Conservation (phyloP, 1,140 invertebrate genomes). For the Littorina saxatilis region DNA sequence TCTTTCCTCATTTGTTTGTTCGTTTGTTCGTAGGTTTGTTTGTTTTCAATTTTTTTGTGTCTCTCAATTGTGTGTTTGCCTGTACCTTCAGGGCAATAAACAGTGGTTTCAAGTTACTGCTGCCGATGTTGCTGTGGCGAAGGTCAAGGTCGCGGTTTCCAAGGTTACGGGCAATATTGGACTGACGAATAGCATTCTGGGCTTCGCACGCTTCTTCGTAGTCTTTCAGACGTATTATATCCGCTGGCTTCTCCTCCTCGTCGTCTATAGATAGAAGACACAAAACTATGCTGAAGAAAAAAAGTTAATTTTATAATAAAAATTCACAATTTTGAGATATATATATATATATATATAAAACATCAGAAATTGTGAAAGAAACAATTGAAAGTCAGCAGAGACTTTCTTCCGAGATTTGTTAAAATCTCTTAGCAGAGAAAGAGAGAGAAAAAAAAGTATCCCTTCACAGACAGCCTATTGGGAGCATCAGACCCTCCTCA, state of each 20-base stretch:
- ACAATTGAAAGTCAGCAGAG: too few relatives aligned
- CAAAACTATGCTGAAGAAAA: too few relatives aligned
- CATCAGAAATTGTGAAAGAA: too few relatives aligned
- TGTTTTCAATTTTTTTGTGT: too few relatives aligned
- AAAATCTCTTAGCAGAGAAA: background rate
- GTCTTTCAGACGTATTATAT: background rate
- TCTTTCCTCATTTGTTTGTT: too few relatives aligned
- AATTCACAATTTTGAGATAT: background rate
- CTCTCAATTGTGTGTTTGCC: too few relatives aligned
- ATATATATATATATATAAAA: too few relatives aligned
- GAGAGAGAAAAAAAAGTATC: too few relatives aligned
- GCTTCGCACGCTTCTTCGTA: background rate
- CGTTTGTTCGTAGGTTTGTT: too few relatives aligned
- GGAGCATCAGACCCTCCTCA: too few relatives aligned
- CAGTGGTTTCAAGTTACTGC: background rate
- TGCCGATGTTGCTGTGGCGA: background rate
- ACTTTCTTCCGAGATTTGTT: background rate
- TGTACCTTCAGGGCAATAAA: conserved; percentile 11
- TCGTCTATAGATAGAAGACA: too few relatives aligned
- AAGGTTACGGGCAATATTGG: background rate
- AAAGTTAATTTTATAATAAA: background rate
- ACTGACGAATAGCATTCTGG: background rate
- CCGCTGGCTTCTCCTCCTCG: background rate
- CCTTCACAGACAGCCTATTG: too few relatives aligned
- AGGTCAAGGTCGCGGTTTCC: conserved; percentile 18